A percentile compares a stretch with the other conserved stretches of the same genome.
phyloP scores from a whole-genome alignment of 1,140 invertebrate species.

The Pachypeltis micranthus region DNA sequence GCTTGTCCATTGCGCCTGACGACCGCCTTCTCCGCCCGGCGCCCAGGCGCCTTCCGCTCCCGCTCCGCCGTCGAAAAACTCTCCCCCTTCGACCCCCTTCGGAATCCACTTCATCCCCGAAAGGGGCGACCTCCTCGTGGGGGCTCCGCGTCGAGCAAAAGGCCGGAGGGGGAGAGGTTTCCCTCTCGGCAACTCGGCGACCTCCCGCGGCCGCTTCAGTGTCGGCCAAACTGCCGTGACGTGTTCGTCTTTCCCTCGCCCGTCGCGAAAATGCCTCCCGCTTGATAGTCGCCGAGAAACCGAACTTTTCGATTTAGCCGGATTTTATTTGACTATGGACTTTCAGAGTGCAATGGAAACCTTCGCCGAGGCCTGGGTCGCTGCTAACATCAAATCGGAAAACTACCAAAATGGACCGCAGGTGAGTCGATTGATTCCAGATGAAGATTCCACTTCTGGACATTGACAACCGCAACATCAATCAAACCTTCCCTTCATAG shows the following conservation, averaged over 20 bases:
- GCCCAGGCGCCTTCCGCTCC: neutral
- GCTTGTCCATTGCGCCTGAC: neutral
- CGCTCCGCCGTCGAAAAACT: neutral
- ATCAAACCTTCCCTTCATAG: too few species aligned
- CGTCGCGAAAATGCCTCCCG: neutral
- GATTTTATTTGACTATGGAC: conserved; percentile 53
- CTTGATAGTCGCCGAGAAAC: neutral
- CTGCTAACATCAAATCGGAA: conserved; percentile 66
- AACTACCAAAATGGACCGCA: conserved; percentile 35
- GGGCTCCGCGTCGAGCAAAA: neutral
- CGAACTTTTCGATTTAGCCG: neutral
- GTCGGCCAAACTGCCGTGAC: neutral
- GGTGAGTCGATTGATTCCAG: too few species aligned
- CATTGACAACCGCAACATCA: too few species aligned
- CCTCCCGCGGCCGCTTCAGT: neutral
- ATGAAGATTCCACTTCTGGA: too few species aligned
- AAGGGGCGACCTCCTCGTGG: neutral
- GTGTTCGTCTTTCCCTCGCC: neutral
- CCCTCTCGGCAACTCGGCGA: neutral
- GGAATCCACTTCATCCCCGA: neutral
- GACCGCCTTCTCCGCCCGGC: neutral
- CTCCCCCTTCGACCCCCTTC: neutral
- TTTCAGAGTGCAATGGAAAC: conserved; percentile 95
- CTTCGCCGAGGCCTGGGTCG: conserved; percentile 91
- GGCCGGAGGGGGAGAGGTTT: neutral